Evolutionary conservation across 2,797 vertebrate species (phyloP).

Genomic region (Esox masquinongy): DNA sequence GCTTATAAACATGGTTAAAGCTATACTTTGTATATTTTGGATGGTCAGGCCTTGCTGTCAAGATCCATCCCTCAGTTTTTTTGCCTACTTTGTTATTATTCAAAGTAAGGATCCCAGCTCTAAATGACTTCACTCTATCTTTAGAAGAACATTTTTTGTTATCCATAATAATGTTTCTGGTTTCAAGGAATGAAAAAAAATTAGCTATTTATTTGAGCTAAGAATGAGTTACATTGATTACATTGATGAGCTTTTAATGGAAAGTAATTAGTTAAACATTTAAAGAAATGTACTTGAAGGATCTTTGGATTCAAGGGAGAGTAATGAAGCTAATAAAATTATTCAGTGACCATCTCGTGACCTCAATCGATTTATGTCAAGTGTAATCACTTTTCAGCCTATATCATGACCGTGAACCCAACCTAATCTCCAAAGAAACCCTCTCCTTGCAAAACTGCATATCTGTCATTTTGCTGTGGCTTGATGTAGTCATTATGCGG

Average conservation of each 20-base stretch:
- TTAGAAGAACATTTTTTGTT: background rate
- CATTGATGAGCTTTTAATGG: background rate
- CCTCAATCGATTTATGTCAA: background rate
- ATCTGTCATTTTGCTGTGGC: too few species aligned
- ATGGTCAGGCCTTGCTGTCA: too few species aligned
- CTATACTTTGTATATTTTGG: too few species aligned
- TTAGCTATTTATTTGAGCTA: background rate
- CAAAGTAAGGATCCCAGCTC: too few species aligned
- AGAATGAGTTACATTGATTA: background rate
- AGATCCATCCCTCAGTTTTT: too few species aligned
- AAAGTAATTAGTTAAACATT: background rate
- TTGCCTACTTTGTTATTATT: too few species aligned
- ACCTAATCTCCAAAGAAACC: background rate
- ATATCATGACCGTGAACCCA: background rate
- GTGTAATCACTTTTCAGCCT: conserved; percentile 4
- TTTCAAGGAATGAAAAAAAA: background rate
- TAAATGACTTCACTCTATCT: too few species aligned
- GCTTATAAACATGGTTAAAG: too few species aligned
- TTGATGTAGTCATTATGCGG: too few species aligned
- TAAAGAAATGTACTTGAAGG: background rate
- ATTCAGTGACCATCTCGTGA: background rate
- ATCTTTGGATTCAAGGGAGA: background rate
- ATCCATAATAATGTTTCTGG: background rate
- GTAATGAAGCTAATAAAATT: background rate
- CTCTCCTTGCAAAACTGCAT: too few species aligned